Percentiles rank a stretch among this genome's conserved stretches.
These are phyloP conservation scores for Megalops atlanticus DNA, from an alignment of 2,113 vertebrate species.

Conservation along the genomic window DNA sequence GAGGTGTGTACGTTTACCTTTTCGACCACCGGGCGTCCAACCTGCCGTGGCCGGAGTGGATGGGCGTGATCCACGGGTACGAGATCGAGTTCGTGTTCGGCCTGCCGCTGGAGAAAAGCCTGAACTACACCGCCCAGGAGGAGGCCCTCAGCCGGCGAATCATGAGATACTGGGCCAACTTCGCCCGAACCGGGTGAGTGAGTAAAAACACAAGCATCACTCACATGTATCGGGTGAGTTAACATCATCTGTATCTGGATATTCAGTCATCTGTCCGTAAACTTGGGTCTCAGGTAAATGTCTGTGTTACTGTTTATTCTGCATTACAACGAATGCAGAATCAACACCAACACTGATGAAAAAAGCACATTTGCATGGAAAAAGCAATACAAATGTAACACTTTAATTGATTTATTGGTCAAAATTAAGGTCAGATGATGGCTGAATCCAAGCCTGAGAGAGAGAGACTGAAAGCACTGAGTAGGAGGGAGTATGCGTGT, in stretches of 20 bases:
- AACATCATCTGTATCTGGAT: too few species aligned
- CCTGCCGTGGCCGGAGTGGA: conserved; percentile 88
- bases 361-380: too few species aligned
- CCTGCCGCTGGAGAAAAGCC: conserved; percentile 77
- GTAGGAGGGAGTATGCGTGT: neutral
- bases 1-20: conserved; percentile 77
- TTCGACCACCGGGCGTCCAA: conserved; percentile 92
- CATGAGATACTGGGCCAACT: conserved; percentile 93
- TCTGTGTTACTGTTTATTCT: too few species aligned
- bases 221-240: neutral
- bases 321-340: too few species aligned
- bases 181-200: conserved; percentile 80
- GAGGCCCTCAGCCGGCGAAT: conserved; percentile 81
- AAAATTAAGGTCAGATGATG: too few species aligned
- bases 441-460: too few species aligned
- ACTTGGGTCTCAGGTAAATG: too few species aligned
- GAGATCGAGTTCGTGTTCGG: conserved; percentile 95
- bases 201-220: too few species aligned
- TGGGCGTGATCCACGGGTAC: conserved; percentile 94
- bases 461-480: conserved; percentile 21
- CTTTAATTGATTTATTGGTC: too few species aligned
- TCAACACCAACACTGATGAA: too few species aligned
- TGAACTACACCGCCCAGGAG: conserved; percentile 87
- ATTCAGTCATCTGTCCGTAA: too few species aligned
- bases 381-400: too few species aligned